Evolutionary conservation across 1,140 invertebrate species (phyloP).

Genomic region (Lordiphosa mommai): DNA sequence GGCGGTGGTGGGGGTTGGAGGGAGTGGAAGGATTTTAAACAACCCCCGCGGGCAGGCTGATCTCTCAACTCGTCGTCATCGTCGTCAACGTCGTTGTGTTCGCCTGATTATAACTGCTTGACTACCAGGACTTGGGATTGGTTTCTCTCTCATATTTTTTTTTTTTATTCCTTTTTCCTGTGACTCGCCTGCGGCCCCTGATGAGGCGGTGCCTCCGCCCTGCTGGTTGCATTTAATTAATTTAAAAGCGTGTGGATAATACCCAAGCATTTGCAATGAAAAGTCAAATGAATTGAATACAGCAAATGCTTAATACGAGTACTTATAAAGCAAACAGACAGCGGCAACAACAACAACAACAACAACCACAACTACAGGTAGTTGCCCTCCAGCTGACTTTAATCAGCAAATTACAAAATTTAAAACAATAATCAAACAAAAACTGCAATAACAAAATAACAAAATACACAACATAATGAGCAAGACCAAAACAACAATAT

Average conservation of each 20-base stretch:
- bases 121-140: slow-evolving; percentile 41
- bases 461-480: slow-evolving; percentile 4
- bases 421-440: slow-evolving; percentile 29
- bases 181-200: slow-evolving; percentile 3
- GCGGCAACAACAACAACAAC: slow-evolving; percentile 17
- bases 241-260: slow-evolving; percentile 78
- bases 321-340: slow-evolving; percentile 40
- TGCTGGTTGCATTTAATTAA: slow-evolving; percentile 65
- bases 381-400: slow-evolving; percentile 33
- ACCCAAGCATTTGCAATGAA: slow-evolving; percentile 72
- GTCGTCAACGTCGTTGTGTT: slow-evolving; percentile 8
- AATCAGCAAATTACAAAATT: slow-evolving; percentile 64
- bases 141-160: slow-evolving; percentile 14
- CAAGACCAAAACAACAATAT: slow-evolving; percentile 20
- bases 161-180: not conserved
- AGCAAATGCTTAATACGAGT: slow-evolving; percentile 58
- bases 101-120: slow-evolving; percentile 56
- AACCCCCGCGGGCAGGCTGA: slow-evolving; percentile 38
- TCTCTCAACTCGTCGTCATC: slow-evolving; percentile 26
- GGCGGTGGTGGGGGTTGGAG: not conserved
- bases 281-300: slow-evolving; percentile 76
- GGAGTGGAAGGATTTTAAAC: slow-evolving; percentile 22
- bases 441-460: not conserved
- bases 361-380: slow-evolving; percentile 15
- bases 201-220: not conserved